Percentiles rank a stretch among this genome's conserved stretches.
Evolutionary conservation across 1,140 invertebrate species (phyloP).

Genomic region (Orchestia grillus): DNA sequence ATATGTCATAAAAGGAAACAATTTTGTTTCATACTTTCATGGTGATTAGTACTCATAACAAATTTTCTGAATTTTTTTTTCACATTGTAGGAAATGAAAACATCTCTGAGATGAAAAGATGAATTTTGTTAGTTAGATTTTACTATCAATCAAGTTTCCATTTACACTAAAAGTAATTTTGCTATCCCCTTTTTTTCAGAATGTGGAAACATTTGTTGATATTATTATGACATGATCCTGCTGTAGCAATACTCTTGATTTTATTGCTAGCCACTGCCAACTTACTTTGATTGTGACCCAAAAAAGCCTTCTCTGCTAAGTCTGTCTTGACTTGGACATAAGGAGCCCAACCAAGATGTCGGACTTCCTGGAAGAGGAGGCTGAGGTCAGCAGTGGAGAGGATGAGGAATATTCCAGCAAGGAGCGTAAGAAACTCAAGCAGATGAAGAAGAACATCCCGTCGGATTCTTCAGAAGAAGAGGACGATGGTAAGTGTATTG

Average conservation of each 20-base stretch:
- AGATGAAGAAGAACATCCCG: conserved; percentile 5
- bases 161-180: too few relatives aligned
- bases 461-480: conserved; percentile 48
- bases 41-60: too few relatives aligned
- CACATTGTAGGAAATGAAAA: too few relatives aligned
- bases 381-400: conserved; percentile 44
- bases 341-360: neutral
- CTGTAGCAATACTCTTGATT: neutral
- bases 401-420: conserved; percentile 19
- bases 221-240: neutral
- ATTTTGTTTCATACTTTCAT: too few relatives aligned
- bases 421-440: conserved; percentile 24
- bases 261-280: neutral
- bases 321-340: too few relatives aligned
- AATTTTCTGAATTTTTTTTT: too few relatives aligned
- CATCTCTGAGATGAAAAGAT: too few relatives aligned
- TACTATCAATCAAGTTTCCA: too few relatives aligned
- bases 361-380: conserved; percentile 30
- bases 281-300: neutral
- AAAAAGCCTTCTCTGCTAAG: too few relatives aligned
- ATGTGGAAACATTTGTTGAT: neutral
- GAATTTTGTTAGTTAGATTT: too few relatives aligned
- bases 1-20: too few relatives aligned
- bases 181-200: neutral
- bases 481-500: conserved; percentile 13